Evolutionary conservation across 2,888 invertebrate species (phyloP).

Genomic region (Gibbula magus): DNA sequence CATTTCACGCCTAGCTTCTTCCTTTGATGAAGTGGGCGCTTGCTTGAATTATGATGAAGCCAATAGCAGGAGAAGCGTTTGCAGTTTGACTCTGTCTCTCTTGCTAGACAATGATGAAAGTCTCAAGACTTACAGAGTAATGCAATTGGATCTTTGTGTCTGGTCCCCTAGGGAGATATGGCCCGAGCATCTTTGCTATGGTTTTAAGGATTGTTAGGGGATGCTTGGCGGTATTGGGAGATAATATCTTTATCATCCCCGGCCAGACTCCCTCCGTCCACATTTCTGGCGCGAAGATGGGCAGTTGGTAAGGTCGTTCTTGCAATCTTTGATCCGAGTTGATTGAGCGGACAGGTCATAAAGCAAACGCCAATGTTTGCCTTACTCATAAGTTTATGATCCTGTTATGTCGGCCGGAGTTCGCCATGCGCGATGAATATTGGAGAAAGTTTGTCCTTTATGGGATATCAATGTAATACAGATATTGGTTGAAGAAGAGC

Average conservation of each 20-base stretch:
- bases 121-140: conserved; percentile 7
- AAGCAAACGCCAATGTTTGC: too few species aligned
- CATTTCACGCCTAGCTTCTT: conserved; percentile 23
- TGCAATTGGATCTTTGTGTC: conserved; percentile 14
- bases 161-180: neutral
- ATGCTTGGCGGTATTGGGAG: neutral
- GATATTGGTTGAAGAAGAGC: too few species aligned
- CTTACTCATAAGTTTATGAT: too few species aligned
- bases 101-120: conserved; percentile 15
- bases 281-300: neutral
- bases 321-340: conserved; percentile 2
- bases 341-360: too few species aligned
- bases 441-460: too few species aligned
- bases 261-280: conserved; percentile 2
- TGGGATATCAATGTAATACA: too few species aligned
- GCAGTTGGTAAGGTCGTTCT: neutral
- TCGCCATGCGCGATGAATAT: too few species aligned
- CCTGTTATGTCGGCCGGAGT: too few species aligned
- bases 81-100: conserved; percentile 15
- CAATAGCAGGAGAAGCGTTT: conserved; percentile 12
- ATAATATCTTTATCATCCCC: conserved; percentile 13
- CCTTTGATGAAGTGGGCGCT: conserved; percentile 22
- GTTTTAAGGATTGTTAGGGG: conserved; percentile 6
- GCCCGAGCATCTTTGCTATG: conserved; percentile 19
- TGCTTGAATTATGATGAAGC: conserved; percentile 22